Conservation (phyloP, 2,113 vertebrate species). For the Poeciliopsis retropinna region DNA sequence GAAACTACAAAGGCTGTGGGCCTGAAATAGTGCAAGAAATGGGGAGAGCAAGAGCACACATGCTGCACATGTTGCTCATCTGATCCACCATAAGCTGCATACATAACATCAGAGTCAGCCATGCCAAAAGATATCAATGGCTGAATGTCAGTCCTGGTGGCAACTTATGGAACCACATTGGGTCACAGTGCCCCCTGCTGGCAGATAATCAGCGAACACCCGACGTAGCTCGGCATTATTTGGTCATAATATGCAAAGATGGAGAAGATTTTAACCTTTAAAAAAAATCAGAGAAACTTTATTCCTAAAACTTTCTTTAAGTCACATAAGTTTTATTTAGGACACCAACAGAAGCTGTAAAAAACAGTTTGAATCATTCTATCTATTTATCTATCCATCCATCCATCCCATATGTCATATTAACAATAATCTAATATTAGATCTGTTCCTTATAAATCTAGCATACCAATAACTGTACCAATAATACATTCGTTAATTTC, state of each 20-base stretch:
- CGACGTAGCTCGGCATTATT: neutral
- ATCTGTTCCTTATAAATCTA: neutral
- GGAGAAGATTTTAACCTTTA: too few relatives aligned
- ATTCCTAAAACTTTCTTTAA: too few relatives aligned
- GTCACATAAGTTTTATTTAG: too few relatives aligned
- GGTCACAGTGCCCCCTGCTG: constrained; percentile 60
- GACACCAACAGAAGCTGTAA: neutral
- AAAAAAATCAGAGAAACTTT: too few relatives aligned
- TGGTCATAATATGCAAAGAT: neutral
- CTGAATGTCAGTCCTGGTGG: neutral
- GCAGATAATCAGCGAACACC: neutral
- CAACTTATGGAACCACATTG: constrained; percentile 2
- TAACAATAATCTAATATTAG: neutral
- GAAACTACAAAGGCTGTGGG: constrained; percentile 68
- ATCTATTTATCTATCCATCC: accelerated
- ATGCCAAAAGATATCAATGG: neutral
- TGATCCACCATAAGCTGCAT: constrained; percentile 20
- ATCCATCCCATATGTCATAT: neutral
- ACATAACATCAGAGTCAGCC: constrained; percentile 17
- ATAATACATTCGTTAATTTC: too few relatives aligned
- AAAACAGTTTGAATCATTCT: neutral
- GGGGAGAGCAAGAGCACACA: constrained; percentile 24
- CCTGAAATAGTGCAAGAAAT: constrained; percentile 64
- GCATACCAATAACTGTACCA: neutral
- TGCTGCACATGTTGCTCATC: constrained; percentile 41